phyloP scores from a whole-genome alignment of 2,888 invertebrate genomes.

The Cephus nigrinus region DNA sequence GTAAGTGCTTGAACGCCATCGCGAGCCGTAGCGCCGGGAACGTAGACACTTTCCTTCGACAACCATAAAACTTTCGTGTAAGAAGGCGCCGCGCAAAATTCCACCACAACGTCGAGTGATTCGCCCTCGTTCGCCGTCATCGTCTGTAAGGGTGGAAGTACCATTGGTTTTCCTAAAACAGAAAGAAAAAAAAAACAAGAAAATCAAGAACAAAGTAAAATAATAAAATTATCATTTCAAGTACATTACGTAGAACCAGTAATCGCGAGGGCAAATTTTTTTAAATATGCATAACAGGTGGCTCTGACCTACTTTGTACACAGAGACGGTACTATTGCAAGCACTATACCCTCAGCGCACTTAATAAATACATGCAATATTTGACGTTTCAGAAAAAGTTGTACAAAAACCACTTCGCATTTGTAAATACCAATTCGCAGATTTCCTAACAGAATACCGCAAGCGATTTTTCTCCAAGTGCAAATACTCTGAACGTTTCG shows the following conservation, averaged over 20 bases:
- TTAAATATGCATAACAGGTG: background rate
- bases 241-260: background rate
- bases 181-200: constrained; percentile 28
- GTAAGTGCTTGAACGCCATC: constrained; percentile 57
- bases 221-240: background rate
- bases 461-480: background rate
- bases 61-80: constrained; percentile 75
- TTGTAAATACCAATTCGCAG: background rate
- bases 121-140: constrained; percentile 78
- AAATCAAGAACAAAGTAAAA: background rate
- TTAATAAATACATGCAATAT: background rate
- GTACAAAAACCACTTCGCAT: background rate
- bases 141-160: constrained; percentile 74
- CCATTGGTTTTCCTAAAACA: constrained; percentile 75
- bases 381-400: background rate
- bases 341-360: background rate
- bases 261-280: background rate
- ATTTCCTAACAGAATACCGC: background rate
- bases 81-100: constrained; percentile 82
- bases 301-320: background rate
- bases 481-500: background rate
- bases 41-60: constrained; percentile 69
- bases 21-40: constrained; percentile 69
- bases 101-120: constrained; percentile 75
- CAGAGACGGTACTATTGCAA: background rate